phyloP scores from a whole-genome alignment of 2,888 invertebrate genomes.

The Macaria notata region DNA sequence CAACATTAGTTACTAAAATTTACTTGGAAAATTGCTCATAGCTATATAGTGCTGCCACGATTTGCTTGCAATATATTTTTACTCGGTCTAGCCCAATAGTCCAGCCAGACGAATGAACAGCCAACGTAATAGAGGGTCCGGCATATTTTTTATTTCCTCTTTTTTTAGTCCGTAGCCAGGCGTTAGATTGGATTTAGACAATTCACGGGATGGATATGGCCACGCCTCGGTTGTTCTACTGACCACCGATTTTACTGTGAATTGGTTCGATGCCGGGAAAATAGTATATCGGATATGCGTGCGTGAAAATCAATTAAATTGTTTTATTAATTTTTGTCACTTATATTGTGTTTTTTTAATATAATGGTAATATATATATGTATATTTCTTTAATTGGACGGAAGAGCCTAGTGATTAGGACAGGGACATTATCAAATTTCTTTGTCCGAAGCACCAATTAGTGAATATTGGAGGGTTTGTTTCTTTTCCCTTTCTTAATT shows the following conservation, averaged over 20 bases:
- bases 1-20: too few species aligned
- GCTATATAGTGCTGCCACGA: too few species aligned
- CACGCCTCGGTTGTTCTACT: slow-evolving; percentile 42
- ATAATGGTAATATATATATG: too few species aligned
- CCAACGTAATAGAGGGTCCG: neutral
- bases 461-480: slow-evolving; percentile 11
- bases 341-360: too few species aligned
- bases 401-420: too few species aligned
- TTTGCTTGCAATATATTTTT: too few species aligned
- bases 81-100: neutral
- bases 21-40: too few species aligned
- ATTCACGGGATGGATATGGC: slow-evolving; percentile 48
- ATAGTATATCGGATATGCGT: too few species aligned
- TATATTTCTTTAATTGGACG: too few species aligned
- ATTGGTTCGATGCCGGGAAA: slow-evolving; percentile 7
- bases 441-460: slow-evolving; percentile 16
- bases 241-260: slow-evolving; percentile 48
- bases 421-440: slow-evolving; percentile 10
- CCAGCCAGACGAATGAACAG: slow-evolving; percentile 4
- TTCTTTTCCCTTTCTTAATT: slow-evolving; percentile 16
- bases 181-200: slow-evolving; percentile 54
- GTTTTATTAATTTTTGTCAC: too few species aligned
- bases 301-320: too few species aligned
- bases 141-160: slow-evolving; percentile 32
- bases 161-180: slow-evolving; percentile 23